Evolutionary conservation across 2,113 vertebrate genomes (phyloP).

Genomic region (Pterocles orientalis): DNA sequence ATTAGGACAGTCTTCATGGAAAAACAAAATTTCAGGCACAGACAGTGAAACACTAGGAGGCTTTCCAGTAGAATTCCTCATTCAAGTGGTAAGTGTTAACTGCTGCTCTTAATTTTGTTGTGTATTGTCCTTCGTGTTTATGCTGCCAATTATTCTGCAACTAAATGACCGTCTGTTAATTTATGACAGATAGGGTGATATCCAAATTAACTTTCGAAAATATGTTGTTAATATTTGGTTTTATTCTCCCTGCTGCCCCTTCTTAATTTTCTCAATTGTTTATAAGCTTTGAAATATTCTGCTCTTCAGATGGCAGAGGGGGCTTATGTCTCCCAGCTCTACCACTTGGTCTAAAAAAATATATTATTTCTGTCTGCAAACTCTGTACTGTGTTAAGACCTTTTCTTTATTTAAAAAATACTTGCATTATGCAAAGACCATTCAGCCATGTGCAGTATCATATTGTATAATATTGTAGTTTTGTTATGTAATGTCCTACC

Average conservation of each 20-base stretch:
- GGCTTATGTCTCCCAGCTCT: not conserved
- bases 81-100: constrained; percentile 91
- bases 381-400: not conserved
- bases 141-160: not conserved
- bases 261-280: not conserved
- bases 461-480: not conserved
- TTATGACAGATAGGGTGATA: not conserved
- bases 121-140: not conserved
- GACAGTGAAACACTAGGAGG: constrained; percentile 95
- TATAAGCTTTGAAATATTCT: not conserved
- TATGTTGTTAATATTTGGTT: not conserved
- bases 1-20: constrained; percentile 92
- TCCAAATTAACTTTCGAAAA: not conserved
- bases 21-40: constrained; percentile 87
- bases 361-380: not conserved
- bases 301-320: not conserved
- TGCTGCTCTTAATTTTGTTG: not conserved
- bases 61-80: constrained; percentile 97
- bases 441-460: not conserved
- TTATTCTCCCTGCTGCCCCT: rapidly evolving
- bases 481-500: not conserved
- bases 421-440: not conserved
- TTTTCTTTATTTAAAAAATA: not conserved
- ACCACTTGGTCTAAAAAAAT: not conserved
- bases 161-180: not conserved